Base-by-base conservation (phyloP, 2,888 invertebrate genomes). In the Neria commutata region DNA sequence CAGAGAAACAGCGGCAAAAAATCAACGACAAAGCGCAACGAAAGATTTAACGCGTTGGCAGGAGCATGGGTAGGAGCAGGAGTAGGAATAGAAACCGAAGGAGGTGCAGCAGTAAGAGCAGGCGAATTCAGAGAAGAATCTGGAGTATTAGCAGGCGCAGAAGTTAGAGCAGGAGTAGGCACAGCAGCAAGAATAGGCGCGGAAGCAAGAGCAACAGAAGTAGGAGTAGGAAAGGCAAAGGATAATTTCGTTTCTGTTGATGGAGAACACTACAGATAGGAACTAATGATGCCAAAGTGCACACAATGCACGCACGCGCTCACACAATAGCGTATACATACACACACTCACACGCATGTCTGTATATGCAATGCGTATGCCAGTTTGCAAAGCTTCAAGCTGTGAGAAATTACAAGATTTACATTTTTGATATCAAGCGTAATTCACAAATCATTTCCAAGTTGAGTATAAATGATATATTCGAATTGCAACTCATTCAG, bases 321-420 rank as follows among this genome's bases (percentile, higher is more conserved):
- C 24, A 14, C 8, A 24, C 16, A 14, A 3, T 4, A 8, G n/a
- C n/a, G 37, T n/a, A 14, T 6, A n/a, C 4, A n/a, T n/a, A n/a
- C n/a, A n/a, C n/a, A 34, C 16, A 5, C 24, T 8, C 8, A 24
- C 16, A 14, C 8, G 14, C 37, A 37, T 37, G 37, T n/a, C n/a
- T 6, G 37, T 6, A n/a, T n/a, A n/a, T n/a, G n/a, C n/a, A n/a
- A 62, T 71, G 69, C 37, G 67, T 72, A 70, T 65, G 70, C 67
- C 60, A 69, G 72, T 72, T 72, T 71, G 66, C 55, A 14, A n/a
- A n/a, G n/a, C n/a, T n/a, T n/a, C 48, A 53, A 56, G 52, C 29
- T 42, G n/a, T 49, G n/a, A 21, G n/a, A n/a, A n/a, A n/a, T n/a
- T n/a, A n/a, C n/a, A n/a, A n/a, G n/a, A n/a, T n/a, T n/a, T n/a